Base-by-base conservation (phyloP, 2,888 invertebrate genomes). In the Gari tellinella region DNA sequence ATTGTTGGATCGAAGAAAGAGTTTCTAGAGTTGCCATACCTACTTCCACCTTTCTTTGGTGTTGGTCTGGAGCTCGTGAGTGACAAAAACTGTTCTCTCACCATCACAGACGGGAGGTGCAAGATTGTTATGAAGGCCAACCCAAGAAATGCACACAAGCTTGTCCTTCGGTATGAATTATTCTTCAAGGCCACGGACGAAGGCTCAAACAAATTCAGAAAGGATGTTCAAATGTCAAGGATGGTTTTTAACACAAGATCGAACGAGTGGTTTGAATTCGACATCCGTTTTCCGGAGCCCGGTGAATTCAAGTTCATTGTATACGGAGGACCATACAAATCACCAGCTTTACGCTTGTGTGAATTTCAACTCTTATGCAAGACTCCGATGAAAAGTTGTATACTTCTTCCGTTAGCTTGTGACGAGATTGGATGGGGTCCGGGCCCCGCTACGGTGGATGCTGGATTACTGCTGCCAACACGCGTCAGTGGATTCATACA, bases 351-450 rank as follows among this genome's bases (percentile, higher is more conserved):
- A 15, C 56, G 73, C n/a, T 19, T 82, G 10, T 69, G 67, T 55
- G 80, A 78, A 46, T 78, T 80, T 49, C 65, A 68, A 56, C 52
- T 82, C 8, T 55, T 62, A 4, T 80, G 82, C 43, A 45, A 62
- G 1, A 49, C 53, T 15, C 14, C 43, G 12, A 63, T 67, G 61
- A 38, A 55, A 25, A 49, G 60, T 0, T 62, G 67, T 26, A 52
- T 46, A 19, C 55, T 76, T 1, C 43, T 78, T 8, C 80, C 82
- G 1, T 41, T 78, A 14, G 60, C 65, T n/a, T 64, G 75, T n/a
- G 68, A 61, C 4, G 49, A 65, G 0, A 49, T 77, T 26, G 82
- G 82, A 0, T 82, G 73, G 66, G 82, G 82, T 5, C 82, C 82
- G 4, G 78, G 82, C 10, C 82, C 78, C 5, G 45, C 38, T 3